These are phyloP conservation scores for Chitala chitala DNA, from an alignment of 2,113 vertebrate species.

Conservation along the genomic window DNA sequence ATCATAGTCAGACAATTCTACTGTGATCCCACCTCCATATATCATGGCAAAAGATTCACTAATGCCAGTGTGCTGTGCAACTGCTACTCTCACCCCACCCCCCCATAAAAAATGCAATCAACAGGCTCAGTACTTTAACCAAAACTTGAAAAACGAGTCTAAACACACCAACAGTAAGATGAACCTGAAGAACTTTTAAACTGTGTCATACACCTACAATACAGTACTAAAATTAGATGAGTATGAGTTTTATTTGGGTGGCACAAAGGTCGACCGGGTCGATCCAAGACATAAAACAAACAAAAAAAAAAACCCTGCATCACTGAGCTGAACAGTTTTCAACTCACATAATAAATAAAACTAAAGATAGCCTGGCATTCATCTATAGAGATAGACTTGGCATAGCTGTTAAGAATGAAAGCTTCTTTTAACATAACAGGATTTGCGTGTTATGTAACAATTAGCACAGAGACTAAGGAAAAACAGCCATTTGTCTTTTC, in stretches of 20 bases:
- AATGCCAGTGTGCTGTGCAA: background rate
- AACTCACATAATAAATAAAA: background rate
- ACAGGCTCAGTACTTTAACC: background rate
- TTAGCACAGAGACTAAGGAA: background rate
- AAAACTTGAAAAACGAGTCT: background rate
- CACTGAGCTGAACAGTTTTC: background rate
- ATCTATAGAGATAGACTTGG: background rate
- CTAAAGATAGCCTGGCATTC: background rate
- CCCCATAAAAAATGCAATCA: background rate
- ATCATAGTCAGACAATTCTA: background rate
- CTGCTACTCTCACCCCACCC: background rate
- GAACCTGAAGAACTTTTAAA: background rate
- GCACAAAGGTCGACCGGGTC: background rate
- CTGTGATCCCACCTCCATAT: background rate
- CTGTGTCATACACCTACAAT: background rate
- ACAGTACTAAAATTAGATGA: background rate
- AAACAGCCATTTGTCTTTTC: background rate
- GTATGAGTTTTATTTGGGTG: background rate
- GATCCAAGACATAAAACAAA: too few species aligned
- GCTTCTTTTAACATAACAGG: slow-evolving; percentile 14
- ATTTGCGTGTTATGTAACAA: slow-evolving; percentile 10
- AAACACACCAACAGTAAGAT: background rate
- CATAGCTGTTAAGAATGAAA: slow-evolving; percentile 8
- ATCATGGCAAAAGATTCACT: background rate
- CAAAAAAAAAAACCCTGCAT: background rate